Percentiles rank a stretch among this genome's conserved stretches.
These are phyloP conservation scores for Leucosticte australis DNA, from an alignment of 2,113 vertebrate genomes.

Conservation along the genomic window DNA sequence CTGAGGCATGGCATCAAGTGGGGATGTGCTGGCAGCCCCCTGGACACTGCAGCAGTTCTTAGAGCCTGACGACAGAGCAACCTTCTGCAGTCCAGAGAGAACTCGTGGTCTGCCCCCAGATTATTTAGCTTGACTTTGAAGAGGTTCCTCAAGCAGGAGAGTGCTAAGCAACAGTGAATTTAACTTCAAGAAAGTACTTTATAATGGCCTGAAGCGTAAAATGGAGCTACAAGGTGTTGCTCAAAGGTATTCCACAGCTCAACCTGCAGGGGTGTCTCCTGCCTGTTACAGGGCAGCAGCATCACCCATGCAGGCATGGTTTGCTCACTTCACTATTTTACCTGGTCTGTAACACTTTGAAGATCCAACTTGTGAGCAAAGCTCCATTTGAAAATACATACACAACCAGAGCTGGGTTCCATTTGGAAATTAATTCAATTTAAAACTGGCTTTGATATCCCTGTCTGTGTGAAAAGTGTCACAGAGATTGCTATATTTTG, in stretches of 20 bases:
- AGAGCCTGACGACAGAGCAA: neutral
- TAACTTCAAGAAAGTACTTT: neutral
- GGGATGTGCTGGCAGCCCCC: neutral
- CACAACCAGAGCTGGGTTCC: neutral
- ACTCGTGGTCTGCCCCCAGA: rapidly evolving
- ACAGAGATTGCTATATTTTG: neutral
- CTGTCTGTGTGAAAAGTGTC: neutral
- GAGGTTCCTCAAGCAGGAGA: neutral
- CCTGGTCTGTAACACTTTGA: neutral
- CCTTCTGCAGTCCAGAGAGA: neutral
- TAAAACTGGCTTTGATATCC: neutral
- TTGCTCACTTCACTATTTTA: neutral
- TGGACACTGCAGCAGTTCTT: neutral
- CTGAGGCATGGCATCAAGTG: neutral
- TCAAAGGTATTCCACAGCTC: neutral
- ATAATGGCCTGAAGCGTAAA: neutral
- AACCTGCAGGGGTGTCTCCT: neutral
- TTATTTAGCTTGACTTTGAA: neutral
- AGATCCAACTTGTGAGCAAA: neutral
- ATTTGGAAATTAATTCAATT: neutral
- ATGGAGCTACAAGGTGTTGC: neutral
- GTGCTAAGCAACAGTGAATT: neutral
- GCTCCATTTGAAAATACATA: neutral
- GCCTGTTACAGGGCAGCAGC: neutral
- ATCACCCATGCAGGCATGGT: rapidly evolving